Evolutionary conservation across 2,888 invertebrate species (phyloP).

Genomic region (Euproctis similis): DNA sequence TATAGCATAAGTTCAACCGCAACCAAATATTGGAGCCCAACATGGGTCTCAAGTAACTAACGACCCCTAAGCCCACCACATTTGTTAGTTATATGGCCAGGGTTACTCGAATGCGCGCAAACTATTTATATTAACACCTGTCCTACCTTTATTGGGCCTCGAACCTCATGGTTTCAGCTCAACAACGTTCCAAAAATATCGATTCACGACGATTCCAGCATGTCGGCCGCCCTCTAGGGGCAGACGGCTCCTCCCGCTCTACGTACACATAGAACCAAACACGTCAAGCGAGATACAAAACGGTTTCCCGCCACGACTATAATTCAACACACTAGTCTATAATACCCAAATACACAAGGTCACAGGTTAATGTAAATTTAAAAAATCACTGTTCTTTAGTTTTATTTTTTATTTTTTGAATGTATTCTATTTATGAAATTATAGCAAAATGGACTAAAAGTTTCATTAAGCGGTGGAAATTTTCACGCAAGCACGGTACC

Average conservation of each 20-base stretch:
- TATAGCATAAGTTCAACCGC: slow-evolving; percentile 8
- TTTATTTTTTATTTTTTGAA: slow-evolving; percentile 11
- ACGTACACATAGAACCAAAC: slow-evolving; percentile 72
- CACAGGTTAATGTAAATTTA: slow-evolving; percentile 17
- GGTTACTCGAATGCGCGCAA: slow-evolving; percentile 25
- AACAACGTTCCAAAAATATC: slow-evolving; percentile 72
- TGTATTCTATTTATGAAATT: slow-evolving; percentile 35
- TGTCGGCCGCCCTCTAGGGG: slow-evolving; percentile 73
- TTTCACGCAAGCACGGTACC: slow-evolving; percentile 41
- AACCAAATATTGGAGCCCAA: slow-evolving; percentile 36
- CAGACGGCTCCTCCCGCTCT: slow-evolving; percentile 70
- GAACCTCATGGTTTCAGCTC: slow-evolving; percentile 67
- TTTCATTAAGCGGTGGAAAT: slow-evolving; percentile 49
- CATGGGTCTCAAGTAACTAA: slow-evolving; percentile 28
- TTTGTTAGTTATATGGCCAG: slow-evolving; percentile 7
- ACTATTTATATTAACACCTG: slow-evolving; percentile 49
- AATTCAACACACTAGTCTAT: slow-evolving; percentile 50
- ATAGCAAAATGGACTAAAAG: slow-evolving; percentile 59
- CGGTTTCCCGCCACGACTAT: slow-evolving; percentile 72
- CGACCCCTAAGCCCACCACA: slow-evolving; percentile 14
- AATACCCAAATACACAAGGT: slow-evolving; percentile 30
- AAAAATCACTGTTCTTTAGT: slow-evolving; percentile 26
- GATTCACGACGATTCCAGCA: slow-evolving; percentile 74
- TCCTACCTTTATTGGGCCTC: slow-evolving; percentile 67
- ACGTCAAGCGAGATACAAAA: slow-evolving; percentile 73